These are phyloP conservation scores for Troides helena DNA, from an alignment of 2,888 invertebrate genomes.

Conservation along the genomic window DNA sequence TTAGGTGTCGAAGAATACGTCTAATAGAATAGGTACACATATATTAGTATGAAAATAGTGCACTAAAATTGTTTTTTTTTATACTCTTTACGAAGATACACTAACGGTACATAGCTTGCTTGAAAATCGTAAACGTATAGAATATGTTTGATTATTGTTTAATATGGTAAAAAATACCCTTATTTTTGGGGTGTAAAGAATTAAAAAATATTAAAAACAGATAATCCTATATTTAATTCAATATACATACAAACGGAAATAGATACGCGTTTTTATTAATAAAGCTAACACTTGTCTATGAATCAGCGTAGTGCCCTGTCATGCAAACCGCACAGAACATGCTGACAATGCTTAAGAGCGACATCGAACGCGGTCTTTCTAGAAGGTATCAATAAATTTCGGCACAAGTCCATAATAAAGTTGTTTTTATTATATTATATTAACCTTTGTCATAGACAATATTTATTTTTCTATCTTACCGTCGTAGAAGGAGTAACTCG, in stretches of 20 bases:
- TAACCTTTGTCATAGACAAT: constrained; percentile 1
- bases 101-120: too few species aligned
- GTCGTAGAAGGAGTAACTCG: constrained; percentile 68
- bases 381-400: constrained; percentile 19
- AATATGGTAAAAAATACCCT: too few species aligned
- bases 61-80: not conserved
- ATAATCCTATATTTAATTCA: too few species aligned
- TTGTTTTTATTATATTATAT: not conserved
- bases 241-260: not conserved
- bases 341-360: constrained; percentile 65
- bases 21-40: constrained; percentile 17
- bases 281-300: constrained; percentile 28
- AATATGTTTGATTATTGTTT: too few species aligned
- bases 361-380: constrained; percentile 44
- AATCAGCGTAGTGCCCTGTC: constrained; percentile 55
- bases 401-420: not conserved
- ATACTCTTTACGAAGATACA: too few species aligned
- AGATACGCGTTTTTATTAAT: constrained; percentile 12
- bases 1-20: constrained; percentile 23
- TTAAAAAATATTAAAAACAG: too few species aligned
- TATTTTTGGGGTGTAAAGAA: too few species aligned
- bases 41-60: constrained; percentile 1
- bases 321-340: constrained; percentile 65
- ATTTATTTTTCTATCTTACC: constrained; percentile 50
- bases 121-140: too few species aligned